Conservation (phyloP, 1,140 invertebrate genomes). For the Plutomurus gul region DNA sequence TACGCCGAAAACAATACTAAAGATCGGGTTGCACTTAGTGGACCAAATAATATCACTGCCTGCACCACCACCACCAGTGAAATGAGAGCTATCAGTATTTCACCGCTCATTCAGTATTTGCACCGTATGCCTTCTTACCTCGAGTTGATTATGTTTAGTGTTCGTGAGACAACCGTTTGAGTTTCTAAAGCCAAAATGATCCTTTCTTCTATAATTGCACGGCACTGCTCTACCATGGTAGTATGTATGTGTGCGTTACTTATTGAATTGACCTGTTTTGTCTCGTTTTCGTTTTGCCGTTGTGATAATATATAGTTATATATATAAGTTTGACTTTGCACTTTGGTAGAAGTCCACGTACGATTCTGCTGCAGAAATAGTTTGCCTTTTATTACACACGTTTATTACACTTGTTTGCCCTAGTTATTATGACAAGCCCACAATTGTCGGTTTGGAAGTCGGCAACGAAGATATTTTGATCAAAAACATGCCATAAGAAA, state of each 20-base stretch:
- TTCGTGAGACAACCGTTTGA: constrained; percentile 53
- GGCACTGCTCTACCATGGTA: background rate
- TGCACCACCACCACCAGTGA: constrained; percentile 12
- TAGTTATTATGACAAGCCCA: background rate
- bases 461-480: no score
- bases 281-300: background rate
- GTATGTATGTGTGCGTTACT: background rate
- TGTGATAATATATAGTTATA: background rate
- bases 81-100: constrained; percentile 40
- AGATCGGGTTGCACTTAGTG: constrained; percentile 4
- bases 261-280: constrained; percentile 2
- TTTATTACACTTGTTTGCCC: background rate
- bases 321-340: constrained; percentile 7
- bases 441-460: no score
- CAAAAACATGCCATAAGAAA: background rate
- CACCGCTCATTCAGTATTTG: constrained; percentile 49
- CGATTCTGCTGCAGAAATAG: background rate
- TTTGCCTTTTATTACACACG: background rate
- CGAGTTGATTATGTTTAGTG: constrained; percentile 51
- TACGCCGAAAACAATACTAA: constrained; percentile 19
- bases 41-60: background rate
- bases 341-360: background rate
- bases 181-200: constrained; percentile 2
- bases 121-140: constrained; percentile 52
- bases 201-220: background rate